Conservation (phyloP, 2,113 vertebrate genomes). For the Dromiciops gliroides region DNA sequence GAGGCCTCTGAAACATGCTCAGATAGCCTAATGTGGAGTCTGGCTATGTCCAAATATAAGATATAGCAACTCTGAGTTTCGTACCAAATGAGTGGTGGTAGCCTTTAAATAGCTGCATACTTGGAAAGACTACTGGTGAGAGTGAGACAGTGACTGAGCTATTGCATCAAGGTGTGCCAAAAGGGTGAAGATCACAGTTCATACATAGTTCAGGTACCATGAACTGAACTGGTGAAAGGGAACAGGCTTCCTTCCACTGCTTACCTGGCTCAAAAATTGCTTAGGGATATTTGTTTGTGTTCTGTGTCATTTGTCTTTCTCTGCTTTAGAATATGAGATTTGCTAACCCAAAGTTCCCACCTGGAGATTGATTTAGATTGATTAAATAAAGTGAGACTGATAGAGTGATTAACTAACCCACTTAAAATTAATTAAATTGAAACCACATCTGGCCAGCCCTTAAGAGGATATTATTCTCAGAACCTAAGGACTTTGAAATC, state of each 20-base stretch:
- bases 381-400: too few species aligned
- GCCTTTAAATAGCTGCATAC: neutral
- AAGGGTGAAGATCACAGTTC: neutral
- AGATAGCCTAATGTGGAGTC: neutral
- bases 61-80: neutral
- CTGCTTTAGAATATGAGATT: too few species aligned
- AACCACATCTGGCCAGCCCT: too few species aligned
- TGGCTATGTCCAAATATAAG: neutral
- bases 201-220: neutral
- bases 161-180: neutral
- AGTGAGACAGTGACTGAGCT: neutral
- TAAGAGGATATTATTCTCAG: too few species aligned
- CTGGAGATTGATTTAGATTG: too few species aligned
- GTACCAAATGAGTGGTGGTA: neutral
- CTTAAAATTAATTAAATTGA: too few species aligned
- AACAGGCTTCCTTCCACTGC: neutral
- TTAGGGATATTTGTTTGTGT: neutral
- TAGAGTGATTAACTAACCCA: too few species aligned
- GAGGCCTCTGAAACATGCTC: too few species aligned
- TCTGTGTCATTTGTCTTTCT: neutral
- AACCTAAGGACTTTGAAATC: too few species aligned
- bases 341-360: too few species aligned
- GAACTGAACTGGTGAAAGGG: neutral
- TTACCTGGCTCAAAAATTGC: neutral
- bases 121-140: neutral